Evolutionary conservation across 2,797 vertebrate genomes (phyloP).

Genomic region (Aythya fuligula): DNA sequence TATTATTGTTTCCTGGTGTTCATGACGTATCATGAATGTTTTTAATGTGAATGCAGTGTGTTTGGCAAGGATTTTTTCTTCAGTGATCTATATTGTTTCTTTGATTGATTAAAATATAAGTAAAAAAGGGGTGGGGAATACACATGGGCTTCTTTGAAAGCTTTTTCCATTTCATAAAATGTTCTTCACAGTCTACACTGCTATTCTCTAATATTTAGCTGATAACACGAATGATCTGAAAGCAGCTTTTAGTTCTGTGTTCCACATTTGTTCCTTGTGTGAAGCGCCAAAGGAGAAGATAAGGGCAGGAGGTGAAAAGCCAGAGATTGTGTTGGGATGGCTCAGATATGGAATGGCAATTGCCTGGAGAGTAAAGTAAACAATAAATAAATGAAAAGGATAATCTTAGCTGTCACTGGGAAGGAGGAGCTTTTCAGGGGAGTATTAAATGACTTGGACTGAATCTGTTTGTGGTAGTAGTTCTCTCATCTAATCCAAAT

Average conservation of each 20-base stretch:
- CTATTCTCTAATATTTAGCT: background rate
- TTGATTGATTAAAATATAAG: background rate
- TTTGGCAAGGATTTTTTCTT: background rate
- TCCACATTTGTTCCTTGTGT: background rate
- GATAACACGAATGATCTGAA: background rate
- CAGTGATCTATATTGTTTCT: background rate
- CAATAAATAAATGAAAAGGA: slow-evolving; percentile 29
- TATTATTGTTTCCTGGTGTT: background rate
- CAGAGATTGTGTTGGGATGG: background rate
- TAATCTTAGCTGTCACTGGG: background rate
- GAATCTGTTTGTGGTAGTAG: background rate
- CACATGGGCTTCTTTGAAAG: background rate
- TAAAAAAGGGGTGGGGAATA: background rate
- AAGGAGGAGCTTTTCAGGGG: background rate
- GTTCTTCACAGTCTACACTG: background rate
- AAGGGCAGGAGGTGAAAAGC: background rate
- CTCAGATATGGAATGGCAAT: background rate
- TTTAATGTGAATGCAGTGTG: background rate
- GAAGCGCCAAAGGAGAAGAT: background rate
- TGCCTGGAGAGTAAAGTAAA: slow-evolving; percentile 5
- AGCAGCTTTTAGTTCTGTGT: background rate
- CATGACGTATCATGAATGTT: background rate
- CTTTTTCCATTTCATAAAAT: background rate
- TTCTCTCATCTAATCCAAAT: background rate
- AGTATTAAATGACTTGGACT: background rate